A percentile compares a stretch with the other conserved stretches of the same genome.
Conservation (phyloP, 2,888 invertebrate genomes). For the Fissipunctia ypsillon region DNA sequence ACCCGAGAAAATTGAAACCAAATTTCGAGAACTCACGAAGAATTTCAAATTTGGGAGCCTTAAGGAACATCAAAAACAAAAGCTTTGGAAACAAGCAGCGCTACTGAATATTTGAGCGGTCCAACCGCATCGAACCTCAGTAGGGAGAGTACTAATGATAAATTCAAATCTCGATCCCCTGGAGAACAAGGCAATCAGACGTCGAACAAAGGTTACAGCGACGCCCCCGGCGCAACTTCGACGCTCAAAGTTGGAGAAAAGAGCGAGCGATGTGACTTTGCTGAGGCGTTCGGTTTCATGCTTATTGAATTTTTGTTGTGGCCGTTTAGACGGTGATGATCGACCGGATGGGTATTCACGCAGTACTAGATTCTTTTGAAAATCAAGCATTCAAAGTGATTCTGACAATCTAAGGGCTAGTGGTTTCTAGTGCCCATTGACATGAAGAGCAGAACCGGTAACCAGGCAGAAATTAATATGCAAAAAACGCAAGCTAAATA, state of each 20-base stretch:
- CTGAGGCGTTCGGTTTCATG: conserved; percentile 63
- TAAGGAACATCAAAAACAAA: conserved; percentile 75
- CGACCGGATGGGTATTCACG: conserved; percentile 1
- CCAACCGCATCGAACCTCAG: conserved; percentile 76
- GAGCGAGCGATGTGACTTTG: conserved; percentile 72
- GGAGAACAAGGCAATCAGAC: conserved; percentile 87
- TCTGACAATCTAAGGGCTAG: not conserved
- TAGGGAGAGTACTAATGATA: conserved; percentile 84
- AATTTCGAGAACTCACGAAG: conserved; percentile 58
- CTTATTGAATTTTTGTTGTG: conserved; percentile 57
- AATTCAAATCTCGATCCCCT: conserved; percentile 86
- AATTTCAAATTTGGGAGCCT: conserved; percentile 64
- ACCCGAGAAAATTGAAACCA: conserved; percentile 60
- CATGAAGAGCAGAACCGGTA: not conserved
- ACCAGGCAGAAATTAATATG: not conserved
- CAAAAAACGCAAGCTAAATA: not conserved
- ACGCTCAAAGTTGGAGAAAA: conserved; percentile 72
- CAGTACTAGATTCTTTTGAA: not conserved
- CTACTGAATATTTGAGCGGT: conserved; percentile 84
- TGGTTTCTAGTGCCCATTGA: not conserved
- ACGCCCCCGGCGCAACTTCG: conserved; percentile 73
- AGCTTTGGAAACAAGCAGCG: conserved; percentile 73
- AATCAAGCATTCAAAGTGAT: not conserved
- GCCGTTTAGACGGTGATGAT: conserved; percentile 31
- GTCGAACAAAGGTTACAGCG: conserved; percentile 83